These are phyloP conservation scores for Apolygus lucorum DNA, from an alignment of 1,140 invertebrate species.

Conservation along the genomic window DNA sequence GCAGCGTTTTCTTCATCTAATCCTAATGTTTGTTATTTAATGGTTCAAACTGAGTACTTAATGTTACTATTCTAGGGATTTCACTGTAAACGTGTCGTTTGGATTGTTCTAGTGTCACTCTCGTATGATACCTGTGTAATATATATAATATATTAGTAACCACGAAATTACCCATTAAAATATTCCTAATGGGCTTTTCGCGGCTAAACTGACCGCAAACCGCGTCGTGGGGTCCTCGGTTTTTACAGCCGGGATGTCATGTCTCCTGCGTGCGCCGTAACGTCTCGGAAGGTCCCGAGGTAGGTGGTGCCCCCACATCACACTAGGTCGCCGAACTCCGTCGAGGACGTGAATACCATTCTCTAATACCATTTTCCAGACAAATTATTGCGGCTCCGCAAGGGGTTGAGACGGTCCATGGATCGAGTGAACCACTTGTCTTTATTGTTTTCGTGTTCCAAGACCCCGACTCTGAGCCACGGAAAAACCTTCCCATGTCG, in stretches of 20 bases:
- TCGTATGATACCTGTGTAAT: no score
- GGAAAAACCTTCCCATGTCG: neutral
- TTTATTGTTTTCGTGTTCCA: neutral
- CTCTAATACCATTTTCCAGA: neutral
- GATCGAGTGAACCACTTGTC: neutral
- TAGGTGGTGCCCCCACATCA: neutral
- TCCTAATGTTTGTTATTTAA: no score
- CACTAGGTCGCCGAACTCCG: neutral
- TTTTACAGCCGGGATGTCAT: no score
- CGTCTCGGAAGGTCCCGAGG: neutral
- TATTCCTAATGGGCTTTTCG: no score
- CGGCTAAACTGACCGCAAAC: neutral
- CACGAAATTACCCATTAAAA: neutral
- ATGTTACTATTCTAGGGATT: no score
- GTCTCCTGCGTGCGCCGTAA: no score
- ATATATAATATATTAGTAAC: no score
- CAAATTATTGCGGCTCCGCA: neutral
- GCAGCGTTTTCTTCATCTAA: no score
- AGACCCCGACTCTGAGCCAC: neutral
- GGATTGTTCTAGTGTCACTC: no score
- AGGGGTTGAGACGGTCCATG: neutral
- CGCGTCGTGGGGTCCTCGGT: neutral
- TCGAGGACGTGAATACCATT: neutral
- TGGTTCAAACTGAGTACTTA: no score
- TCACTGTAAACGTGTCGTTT: no score